These are phyloP conservation scores for Lepidurus apus DNA, from an alignment of 1,140 invertebrate genomes.

Conservation along the genomic window DNA sequence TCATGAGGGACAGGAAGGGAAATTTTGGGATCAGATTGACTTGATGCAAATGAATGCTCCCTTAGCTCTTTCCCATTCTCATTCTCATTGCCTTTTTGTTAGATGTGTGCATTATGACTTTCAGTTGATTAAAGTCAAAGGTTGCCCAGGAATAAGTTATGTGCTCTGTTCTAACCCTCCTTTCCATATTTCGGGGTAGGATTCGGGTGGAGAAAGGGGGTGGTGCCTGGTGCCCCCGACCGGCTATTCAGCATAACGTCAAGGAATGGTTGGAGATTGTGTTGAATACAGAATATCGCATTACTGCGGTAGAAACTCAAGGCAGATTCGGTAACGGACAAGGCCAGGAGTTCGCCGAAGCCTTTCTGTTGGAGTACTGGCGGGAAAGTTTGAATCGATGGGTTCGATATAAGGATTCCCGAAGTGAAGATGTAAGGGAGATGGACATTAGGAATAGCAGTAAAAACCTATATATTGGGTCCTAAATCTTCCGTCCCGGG, in stretches of 20 bases:
- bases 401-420: slow-evolving; percentile 70
- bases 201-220: slow-evolving; percentile 78
- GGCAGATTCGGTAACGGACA: slow-evolving; percentile 88
- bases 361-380: slow-evolving; percentile 81
- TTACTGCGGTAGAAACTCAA: slow-evolving; percentile 83
- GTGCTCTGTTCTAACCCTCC: background rate
- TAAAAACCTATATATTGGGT: background rate
- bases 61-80: background rate
- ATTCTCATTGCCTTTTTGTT: background rate
- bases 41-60: background rate
- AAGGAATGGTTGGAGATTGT: slow-evolving; percentile 84
- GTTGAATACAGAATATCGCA: slow-evolving; percentile 64
- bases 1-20: background rate
- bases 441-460: slow-evolving; percentile 34
- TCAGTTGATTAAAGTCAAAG: slow-evolving; percentile 23
- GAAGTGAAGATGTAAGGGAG: slow-evolving; percentile 59
- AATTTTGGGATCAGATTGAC: background rate
- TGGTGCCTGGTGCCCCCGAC: slow-evolving; percentile 89
- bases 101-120: background rate
- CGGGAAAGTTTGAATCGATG: slow-evolving; percentile 60
- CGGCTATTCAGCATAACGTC: slow-evolving; percentile 62
- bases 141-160: background rate
- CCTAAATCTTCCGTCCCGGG: slow-evolving; percentile 31
- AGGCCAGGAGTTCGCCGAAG: slow-evolving; percentile 79
- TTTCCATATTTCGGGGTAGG: slow-evolving; percentile 51